Conservation (phyloP, 2,888 invertebrate genomes). For the Nephrotoma appendiculata region DNA sequence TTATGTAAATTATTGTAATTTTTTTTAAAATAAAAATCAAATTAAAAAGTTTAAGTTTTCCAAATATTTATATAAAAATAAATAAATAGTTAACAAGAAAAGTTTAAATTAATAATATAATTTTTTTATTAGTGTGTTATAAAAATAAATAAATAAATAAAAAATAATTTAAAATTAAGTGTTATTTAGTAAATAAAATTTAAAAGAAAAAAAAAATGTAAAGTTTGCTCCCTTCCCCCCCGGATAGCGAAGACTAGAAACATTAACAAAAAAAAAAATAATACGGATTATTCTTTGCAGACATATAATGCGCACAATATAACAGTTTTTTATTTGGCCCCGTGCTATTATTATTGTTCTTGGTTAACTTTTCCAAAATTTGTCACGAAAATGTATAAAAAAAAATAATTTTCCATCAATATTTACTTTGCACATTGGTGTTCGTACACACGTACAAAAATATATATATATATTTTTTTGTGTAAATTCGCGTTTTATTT, state of each 20-base stretch:
- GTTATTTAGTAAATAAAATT: neutral
- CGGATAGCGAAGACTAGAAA: neutral
- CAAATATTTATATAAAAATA: neutral
- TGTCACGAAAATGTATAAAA: neutral
- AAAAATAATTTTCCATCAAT: neutral
- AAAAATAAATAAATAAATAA: neutral
- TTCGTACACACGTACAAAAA: neutral
- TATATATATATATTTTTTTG: neutral
- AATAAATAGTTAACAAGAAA: neutral
- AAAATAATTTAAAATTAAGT: neutral
- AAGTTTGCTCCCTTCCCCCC: neutral
- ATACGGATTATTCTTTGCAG: slow-evolving; percentile 1
- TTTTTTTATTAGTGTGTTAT: neutral
- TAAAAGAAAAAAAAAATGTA: neutral
- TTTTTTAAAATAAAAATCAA: slow-evolving; percentile 16
- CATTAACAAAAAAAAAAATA: neutral
- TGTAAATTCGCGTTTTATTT: neutral
- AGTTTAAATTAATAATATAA: neutral
- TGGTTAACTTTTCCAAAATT: neutral
- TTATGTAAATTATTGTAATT: neutral
- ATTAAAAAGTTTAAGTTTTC: neutral
- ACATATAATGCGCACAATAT: slow-evolving; percentile 3
- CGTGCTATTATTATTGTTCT: neutral
- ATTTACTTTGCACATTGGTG: neutral
- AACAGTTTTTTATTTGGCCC: neutral